phyloP scores from a whole-genome alignment of 2,888 invertebrate species.

The Actias luna region DNA sequence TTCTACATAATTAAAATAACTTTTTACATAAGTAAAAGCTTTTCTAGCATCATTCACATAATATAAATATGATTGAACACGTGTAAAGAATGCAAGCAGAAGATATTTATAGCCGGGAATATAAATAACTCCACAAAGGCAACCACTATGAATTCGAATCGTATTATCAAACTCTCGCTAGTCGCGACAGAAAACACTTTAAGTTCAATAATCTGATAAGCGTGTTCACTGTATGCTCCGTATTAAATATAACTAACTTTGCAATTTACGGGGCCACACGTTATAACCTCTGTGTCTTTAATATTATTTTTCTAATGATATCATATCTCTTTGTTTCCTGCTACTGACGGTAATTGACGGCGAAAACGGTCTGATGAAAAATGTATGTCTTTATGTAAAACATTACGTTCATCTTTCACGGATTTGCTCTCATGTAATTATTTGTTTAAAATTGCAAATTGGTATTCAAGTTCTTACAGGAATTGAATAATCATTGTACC shows the following conservation, averaged over 20 bases:
- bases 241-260: slow-evolving; percentile 53
- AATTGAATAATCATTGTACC: not conserved
- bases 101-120: slow-evolving; percentile 7
- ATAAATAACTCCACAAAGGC: slow-evolving; percentile 17
- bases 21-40: not conserved
- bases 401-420: not conserved
- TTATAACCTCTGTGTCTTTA: slow-evolving; percentile 19
- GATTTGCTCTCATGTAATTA: not conserved
- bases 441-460: not conserved
- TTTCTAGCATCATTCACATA: not conserved
- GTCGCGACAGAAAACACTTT: slow-evolving; percentile 34
- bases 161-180: slow-evolving; percentile 23
- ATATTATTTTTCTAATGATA: slow-evolving; percentile 11
- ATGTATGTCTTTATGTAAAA: not conserved
- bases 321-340: slow-evolving; percentile 5
- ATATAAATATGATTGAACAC: not conserved
- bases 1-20: too few species aligned
- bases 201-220: slow-evolving; percentile 65
- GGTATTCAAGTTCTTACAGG: not conserved
- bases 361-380: not conserved
- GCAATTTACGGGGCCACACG: slow-evolving; percentile 50
- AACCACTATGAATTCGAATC: slow-evolving; percentile 15
- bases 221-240: slow-evolving; percentile 26
- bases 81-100: not conserved
- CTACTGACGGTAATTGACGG: not conserved